phyloP scores from a whole-genome alignment of 2,888 invertebrate species.

The Endotricha flammealis region DNA sequence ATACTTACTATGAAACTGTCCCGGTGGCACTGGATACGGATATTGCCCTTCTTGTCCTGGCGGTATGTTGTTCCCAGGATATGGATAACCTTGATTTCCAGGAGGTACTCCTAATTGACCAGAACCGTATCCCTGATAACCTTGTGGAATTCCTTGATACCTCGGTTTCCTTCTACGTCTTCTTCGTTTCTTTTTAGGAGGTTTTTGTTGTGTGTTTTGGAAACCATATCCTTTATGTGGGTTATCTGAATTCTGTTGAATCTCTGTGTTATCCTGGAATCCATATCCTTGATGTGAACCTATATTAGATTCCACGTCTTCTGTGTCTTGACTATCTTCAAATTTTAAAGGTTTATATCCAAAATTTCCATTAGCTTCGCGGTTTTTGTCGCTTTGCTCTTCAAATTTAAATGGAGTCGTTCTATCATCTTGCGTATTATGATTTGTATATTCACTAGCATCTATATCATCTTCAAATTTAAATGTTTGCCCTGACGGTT shows the following conservation, averaged over 20 bases:
- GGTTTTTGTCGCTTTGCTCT: neutral
- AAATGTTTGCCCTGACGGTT: neutral
- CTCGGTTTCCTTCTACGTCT: conserved; percentile 37
- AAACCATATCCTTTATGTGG: conserved; percentile 6
- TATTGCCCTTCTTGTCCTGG: conserved; percentile 7
- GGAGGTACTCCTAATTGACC: neutral
- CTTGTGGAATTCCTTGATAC: conserved; percentile 19
- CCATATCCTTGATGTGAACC: neutral
- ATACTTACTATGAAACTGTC: conserved; percentile 27
- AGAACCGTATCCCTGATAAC: conserved; percentile 17
- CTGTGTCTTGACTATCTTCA: conserved; percentile 19
- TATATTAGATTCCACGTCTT: neutral
- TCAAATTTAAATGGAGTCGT: conserved; percentile 1
- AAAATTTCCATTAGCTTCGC: neutral
- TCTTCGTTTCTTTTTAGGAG: conserved; percentile 32
- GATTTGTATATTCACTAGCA: neutral
- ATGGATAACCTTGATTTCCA: neutral
- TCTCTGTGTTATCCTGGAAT: too few species aligned
- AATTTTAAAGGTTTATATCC: conserved; percentile 23
- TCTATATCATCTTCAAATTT: conserved; percentile 7
- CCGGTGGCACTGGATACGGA: conserved; percentile 15
- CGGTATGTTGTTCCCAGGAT: neutral
- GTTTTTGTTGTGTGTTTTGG: conserved; percentile 22
- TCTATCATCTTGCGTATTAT: too few species aligned
- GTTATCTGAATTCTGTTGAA: neutral